Conservation (phyloP, 2,888 invertebrate genomes). For the Cryptocephalus primarius region DNA sequence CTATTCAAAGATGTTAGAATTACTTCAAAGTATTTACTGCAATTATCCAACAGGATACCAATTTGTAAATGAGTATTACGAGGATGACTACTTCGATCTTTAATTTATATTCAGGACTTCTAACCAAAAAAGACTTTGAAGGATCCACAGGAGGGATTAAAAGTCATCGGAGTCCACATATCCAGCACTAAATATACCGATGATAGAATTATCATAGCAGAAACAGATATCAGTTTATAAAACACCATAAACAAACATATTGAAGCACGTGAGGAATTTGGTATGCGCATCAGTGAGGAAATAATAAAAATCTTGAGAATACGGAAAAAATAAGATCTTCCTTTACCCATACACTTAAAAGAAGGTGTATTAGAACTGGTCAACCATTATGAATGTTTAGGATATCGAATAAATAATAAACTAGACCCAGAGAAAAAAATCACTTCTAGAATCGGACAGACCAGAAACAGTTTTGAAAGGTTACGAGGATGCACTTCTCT, state of each 20-base stretch:
- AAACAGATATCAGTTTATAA: neutral
- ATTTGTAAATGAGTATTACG: too few species aligned
- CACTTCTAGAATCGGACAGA: neutral
- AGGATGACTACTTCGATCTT: too few species aligned
- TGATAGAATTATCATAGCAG: neutral
- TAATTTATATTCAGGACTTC: neutral
- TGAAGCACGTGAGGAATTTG: neutral
- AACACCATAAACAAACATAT: neutral
- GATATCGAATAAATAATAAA: neutral
- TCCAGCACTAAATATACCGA: neutral
- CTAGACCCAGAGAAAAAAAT: neutral
- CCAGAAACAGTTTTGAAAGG: neutral
- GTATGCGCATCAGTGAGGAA: too few species aligned
- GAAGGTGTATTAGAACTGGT: neutral
- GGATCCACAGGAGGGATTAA: too few species aligned
- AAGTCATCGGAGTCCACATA: neutral
- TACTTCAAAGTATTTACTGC: neutral
- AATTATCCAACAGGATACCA: too few species aligned
- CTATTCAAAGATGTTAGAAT: neutral
- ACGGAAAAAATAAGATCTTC: neutral
- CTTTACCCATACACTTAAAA: neutral
- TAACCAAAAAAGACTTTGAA: too few species aligned
- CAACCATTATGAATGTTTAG: neutral
- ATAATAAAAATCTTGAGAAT: too few species aligned
- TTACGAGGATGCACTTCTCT: neutral